phyloP scores from a whole-genome alignment of 2,113 vertebrate species.

The Equus przewalskii region DNA sequence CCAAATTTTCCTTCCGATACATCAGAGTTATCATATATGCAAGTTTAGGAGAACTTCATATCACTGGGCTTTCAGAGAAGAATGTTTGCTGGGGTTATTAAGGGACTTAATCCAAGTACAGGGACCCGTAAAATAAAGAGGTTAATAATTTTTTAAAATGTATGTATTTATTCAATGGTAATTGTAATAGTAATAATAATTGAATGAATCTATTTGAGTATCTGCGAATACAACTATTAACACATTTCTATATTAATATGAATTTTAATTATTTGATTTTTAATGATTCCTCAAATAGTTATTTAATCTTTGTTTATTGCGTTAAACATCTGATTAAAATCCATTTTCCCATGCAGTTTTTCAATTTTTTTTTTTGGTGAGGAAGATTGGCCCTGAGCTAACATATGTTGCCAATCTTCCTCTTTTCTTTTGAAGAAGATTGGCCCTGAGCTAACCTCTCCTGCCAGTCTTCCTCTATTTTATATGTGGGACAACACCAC shows the following conservation, averaged over 20 bases:
- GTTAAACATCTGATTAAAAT: not conserved
- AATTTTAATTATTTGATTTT: slow-evolving; percentile 38
- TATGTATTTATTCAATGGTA: not conserved
- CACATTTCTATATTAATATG: not conserved
- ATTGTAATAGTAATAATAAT: not conserved
- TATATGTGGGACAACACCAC: too few species aligned
- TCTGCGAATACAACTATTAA: not conserved
- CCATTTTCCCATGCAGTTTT: not conserved
- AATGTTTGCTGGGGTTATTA: not conserved
- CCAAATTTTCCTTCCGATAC: not conserved
- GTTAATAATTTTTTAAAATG: not conserved
- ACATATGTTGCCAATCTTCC: too few species aligned
- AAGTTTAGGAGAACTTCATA: not conserved
- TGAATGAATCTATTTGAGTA: not conserved
- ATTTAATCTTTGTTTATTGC: not conserved
- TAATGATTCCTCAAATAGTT: not conserved
- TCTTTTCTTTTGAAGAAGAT: too few species aligned
- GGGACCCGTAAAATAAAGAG: not conserved
- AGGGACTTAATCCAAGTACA: not conserved
- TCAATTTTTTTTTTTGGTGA: not conserved
- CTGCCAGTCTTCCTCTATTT: too few species aligned
- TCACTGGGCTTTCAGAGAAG: not conserved
- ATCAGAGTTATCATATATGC: not conserved
- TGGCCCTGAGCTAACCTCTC: too few species aligned
- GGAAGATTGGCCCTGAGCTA: too few species aligned